Percentiles rank a stretch among this genome's conserved stretches.
Conservation (phyloP, 2,888 invertebrate genomes). For the Drosophila pseudotakahashii region DNA sequence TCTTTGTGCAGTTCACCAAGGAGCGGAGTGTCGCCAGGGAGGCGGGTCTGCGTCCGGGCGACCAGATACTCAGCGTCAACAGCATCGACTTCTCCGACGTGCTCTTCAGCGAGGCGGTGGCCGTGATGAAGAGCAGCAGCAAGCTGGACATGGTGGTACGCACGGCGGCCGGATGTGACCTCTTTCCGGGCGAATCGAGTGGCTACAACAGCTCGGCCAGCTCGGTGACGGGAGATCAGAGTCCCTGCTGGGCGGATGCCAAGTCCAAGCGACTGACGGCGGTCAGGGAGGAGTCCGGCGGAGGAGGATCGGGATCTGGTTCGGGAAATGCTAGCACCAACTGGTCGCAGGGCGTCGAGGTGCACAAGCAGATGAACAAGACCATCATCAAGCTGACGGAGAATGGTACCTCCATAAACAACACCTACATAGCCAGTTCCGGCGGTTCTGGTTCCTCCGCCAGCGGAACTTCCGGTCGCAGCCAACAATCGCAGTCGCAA, state of each 20-base stretch:
- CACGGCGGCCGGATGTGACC: slow-evolving; percentile 91
- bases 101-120: slow-evolving; percentile 92
- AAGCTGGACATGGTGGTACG: slow-evolving; percentile 91
- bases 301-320: not conserved
- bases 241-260: slow-evolving; percentile 88
- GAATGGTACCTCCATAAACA: slow-evolving; percentile 89
- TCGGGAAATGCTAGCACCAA: slow-evolving; percentile 7
- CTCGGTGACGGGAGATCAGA: slow-evolving; percentile 90
- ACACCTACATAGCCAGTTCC: slow-evolving; percentile 84
- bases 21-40: slow-evolving; percentile 95
- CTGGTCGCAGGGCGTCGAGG: slow-evolving; percentile 44
- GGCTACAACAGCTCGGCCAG: slow-evolving; percentile 94
- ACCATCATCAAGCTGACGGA: slow-evolving; percentile 90
- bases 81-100: slow-evolving; percentile 91
- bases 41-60: slow-evolving; percentile 94
- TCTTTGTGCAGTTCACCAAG: slow-evolving; percentile 95
- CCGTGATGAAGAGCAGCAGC: slow-evolving; percentile 91
- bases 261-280: slow-evolving; percentile 88
- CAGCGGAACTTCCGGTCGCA: slow-evolving; percentile 1
- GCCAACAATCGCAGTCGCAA: slow-evolving; percentile 7
- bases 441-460: slow-evolving; percentile 5
- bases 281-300: slow-evolving; percentile 87
- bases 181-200: slow-evolving; percentile 92
- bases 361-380: slow-evolving; percentile 85
- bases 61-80: slow-evolving; percentile 96